Evolutionary conservation across 2,797 vertebrate genomes (phyloP), one percentile per base, ranked within the genome.

Genomic region (Hydrocynus forskahlii): DNA sequence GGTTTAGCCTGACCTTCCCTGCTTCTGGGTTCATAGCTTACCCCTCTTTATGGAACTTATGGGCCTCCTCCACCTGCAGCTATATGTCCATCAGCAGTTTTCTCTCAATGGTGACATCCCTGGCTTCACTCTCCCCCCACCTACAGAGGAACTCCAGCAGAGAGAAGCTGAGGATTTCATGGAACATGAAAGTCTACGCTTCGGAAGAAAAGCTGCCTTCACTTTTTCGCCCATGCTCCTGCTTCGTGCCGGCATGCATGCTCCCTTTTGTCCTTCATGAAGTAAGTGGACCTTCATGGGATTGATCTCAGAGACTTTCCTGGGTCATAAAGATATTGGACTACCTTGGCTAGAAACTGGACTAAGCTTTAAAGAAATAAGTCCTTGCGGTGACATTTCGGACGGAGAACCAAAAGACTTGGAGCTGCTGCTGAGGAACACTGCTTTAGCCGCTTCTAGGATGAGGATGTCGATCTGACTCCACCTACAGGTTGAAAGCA

Each of bases 401-500:
- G 12, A 70, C 14, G 43, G 50, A 54, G 2, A 17, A 23, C 23
- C 48, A 35, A 29, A 55, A 35, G 69, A 72, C 23, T 70, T 17
- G 50, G 50, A 72, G 17, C 50, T 19, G 17, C 16, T 29, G 52
- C 23, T 35, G 48, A 69, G 48, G 54, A 57, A 25, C 54, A 5
- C 40, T 73, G 70, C 70, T 57, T 35, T 21, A 73, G 7, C 16
- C 8, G 12, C 50, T 35, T 40, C 29, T 66, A 17, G 16, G 45
- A 69, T 29, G 16, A 17, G 86, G 77, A 68, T 57, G 79, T 80
- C 45, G 43, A 57, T 69, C 40, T 48, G 6, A 48, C 5, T 40
- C 80, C 81, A 84, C 70, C 35, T 79, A 45, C 52, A 48, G 78
- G 71, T 62, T 35, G 57, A 63, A 68, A n/a, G 43, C 16, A 71